These are phyloP conservation scores for Cotesia vestalis DNA, from an alignment of 1,140 invertebrate genomes.

Conservation along the genomic window DNA sequence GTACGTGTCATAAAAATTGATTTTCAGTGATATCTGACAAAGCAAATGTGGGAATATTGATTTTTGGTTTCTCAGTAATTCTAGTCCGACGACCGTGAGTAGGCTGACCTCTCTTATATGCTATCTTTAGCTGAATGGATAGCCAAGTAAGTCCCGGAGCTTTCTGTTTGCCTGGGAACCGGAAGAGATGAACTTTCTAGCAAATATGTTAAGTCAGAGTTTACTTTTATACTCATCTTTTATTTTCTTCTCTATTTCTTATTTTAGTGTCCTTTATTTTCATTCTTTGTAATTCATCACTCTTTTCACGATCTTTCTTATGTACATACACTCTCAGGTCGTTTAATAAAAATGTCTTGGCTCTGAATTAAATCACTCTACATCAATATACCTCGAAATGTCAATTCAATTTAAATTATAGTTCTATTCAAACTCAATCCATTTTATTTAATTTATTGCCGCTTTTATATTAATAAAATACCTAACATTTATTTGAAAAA, in stretches of 20 bases:
- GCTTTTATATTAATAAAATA: no score
- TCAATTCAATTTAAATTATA: no score
- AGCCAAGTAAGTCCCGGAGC: not conserved
- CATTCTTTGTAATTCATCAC: not conserved
- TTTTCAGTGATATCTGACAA: not conserved
- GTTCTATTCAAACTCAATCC: no score
- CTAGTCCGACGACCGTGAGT: not conserved
- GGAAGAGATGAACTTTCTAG: conserved; percentile 13
- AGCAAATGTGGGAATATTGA: conserved; percentile 1
- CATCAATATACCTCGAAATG: no score
- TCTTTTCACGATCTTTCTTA: not conserved
- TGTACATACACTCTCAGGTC: not conserved
- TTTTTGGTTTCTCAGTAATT: not conserved
- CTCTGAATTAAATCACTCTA: no score
- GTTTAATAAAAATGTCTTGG: no score
- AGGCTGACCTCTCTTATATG: conserved; percentile 5
- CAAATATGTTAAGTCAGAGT: conserved; percentile 17
- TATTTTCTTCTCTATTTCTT: not conserved
- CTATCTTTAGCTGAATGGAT: not conserved
- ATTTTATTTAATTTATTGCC: no score
- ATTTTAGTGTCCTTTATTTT: not conserved
- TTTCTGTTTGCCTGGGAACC: conserved; percentile 2
- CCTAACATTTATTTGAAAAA: no score
- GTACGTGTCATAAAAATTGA: not conserved
- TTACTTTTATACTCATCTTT: conserved; percentile 1